Percentiles rank a stretch among this genome's conserved stretches.
Evolutionary conservation across 2,797 vertebrate species (phyloP).

Genomic region (Macroramphosus scolopax): DNA sequence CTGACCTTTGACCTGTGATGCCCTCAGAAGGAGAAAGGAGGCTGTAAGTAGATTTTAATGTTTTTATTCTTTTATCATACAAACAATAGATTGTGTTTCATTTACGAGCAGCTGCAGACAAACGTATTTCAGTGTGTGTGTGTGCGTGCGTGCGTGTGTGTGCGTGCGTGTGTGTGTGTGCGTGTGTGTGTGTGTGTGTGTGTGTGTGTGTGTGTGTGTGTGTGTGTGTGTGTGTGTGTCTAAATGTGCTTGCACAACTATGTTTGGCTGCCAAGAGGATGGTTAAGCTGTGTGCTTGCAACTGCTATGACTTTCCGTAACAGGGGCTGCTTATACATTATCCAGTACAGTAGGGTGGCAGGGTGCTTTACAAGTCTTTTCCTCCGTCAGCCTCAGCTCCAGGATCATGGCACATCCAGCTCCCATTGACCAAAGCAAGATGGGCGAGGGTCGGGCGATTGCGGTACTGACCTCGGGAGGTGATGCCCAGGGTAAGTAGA

Average conservation of each 20-base stretch:
- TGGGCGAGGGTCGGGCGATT: slow-evolving; percentile 88
- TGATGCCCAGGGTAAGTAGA: slow-evolving; percentile 89
- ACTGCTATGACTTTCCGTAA: slow-evolving; percentile 50
- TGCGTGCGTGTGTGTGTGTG: slow-evolving; percentile 38
- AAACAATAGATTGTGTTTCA: not conserved
- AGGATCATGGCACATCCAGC: slow-evolving; percentile 60
- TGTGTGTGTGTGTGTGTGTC: slow-evolving; percentile 16
- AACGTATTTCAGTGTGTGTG: not conserved
- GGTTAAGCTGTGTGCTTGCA: slow-evolving; percentile 53
- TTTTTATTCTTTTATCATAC: slow-evolving; percentile 1
- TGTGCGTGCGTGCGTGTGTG: slow-evolving; percentile 54
- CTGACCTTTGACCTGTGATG: slow-evolving; percentile 31
- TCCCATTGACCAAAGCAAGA: slow-evolving; percentile 61
- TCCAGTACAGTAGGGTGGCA: slow-evolving; percentile 16
- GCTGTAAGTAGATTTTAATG: not conserved
- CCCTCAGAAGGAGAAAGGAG: not conserved
- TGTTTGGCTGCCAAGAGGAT: slow-evolving; percentile 57
- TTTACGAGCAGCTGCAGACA: not conserved
- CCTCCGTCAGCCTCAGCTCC: slow-evolving; percentile 39
- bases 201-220: slow-evolving; percentile 15
- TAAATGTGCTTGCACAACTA: slow-evolving; percentile 41
- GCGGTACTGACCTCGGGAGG: slow-evolving; percentile 92
- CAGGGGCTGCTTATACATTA: slow-evolving; percentile 27
- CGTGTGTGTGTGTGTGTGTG: slow-evolving; percentile 5
- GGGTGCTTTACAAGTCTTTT: slow-evolving; percentile 31